A percentile compares a stretch with the other conserved stretches of the same genome.
Conservation (phyloP, 1,140 invertebrate genomes). For the Asbolus verrucosus region DNA sequence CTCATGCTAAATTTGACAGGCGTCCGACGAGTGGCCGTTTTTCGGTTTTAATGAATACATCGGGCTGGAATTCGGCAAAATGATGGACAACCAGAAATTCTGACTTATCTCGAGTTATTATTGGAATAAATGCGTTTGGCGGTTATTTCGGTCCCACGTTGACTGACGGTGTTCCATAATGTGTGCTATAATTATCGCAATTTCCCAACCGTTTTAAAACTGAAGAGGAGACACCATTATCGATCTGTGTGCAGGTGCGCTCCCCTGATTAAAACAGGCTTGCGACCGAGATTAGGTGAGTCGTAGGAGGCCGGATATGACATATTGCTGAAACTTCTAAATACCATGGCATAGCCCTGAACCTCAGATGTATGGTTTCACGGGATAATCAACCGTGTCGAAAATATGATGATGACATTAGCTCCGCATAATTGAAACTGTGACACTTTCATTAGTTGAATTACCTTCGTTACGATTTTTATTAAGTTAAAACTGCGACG, state of each 20-base stretch:
- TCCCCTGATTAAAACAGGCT: not conserved
- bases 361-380: not conserved
- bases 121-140: not conserved
- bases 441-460: constrained; percentile 13
- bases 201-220: not conserved
- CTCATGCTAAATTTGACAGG: too few species aligned
- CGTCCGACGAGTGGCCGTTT: too few species aligned
- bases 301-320: not conserved
- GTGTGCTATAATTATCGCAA: constrained; percentile 17
- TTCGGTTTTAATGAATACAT: too few species aligned
- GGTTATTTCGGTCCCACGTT: not conserved
- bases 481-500: constrained; percentile 13
- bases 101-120: constrained; percentile 3
- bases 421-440: constrained; percentile 5
- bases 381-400: constrained; percentile 13
- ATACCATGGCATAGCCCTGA: not conserved
- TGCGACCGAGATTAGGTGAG: not conserved
- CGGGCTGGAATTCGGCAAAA: too few species aligned
- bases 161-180: constrained; percentile 6
- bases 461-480: constrained; percentile 8
- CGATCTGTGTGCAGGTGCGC: not conserved
- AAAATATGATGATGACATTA: constrained; percentile 21
- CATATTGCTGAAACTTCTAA: not conserved
- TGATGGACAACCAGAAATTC: not conserved
- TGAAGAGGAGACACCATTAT: too few species aligned